These are phyloP conservation scores for Propithecus coquereli DNA, from an alignment of 2,113 vertebrate genomes.

Conservation along the genomic window DNA sequence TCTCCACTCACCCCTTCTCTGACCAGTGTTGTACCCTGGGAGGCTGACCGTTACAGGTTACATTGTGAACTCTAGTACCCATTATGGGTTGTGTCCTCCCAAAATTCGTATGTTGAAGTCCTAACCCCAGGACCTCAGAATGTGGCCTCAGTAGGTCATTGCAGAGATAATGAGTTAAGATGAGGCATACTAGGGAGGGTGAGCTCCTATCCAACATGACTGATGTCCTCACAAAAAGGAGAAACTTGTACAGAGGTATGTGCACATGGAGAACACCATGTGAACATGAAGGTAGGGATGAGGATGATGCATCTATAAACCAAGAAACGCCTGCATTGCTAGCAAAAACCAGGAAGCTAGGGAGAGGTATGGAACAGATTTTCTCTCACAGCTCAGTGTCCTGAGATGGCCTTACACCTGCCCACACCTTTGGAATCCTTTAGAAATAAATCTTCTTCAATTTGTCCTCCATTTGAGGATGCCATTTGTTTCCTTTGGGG, in stretches of 20 bases:
- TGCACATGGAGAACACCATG: too few relatives aligned
- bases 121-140: background rate
- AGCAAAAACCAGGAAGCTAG: background rate
- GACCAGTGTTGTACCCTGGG: background rate
- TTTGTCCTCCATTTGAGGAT: background rate
- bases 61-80: background rate
- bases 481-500: background rate
- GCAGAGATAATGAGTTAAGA: background rate
- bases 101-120: background rate
- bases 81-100: background rate
- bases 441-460: background rate
- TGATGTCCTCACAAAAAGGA: background rate
- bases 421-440: background rate
- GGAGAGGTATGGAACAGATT: too few relatives aligned
- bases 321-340: background rate
- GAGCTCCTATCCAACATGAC: background rate
- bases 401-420: background rate
- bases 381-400: background rate
- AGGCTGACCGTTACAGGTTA: background rate
- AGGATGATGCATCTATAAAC: background rate
- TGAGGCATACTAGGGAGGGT: background rate
- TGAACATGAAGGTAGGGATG: background rate
- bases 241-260: background rate
- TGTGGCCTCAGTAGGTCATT: background rate
- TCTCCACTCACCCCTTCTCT: background rate